Evolutionary conservation across 2,797 vertebrate species (phyloP).

Genomic region (Sorex maritimensis): DNA sequence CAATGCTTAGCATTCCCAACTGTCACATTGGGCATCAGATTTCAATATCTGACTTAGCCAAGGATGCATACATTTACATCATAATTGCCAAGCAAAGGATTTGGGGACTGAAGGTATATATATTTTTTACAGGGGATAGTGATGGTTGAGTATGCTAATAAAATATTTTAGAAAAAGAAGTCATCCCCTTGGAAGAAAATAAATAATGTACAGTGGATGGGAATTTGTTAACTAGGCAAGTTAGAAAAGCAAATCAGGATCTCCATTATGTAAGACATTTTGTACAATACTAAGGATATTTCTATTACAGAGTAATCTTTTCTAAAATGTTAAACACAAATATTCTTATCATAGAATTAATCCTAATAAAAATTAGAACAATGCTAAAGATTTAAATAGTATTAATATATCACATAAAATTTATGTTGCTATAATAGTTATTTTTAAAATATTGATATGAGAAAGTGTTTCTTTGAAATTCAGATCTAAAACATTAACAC

Average conservation of each 20-base stretch:
- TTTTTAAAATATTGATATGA: constrained; percentile 33
- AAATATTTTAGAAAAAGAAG: neutral
- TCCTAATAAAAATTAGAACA: constrained; percentile 15
- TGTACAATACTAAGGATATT: neutral
- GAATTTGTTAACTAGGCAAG: neutral
- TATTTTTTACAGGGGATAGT: neutral
- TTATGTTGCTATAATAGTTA: neutral
- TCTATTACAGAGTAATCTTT: neutral
- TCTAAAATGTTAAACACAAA: no score
- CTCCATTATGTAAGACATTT: neutral
- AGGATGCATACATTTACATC: neutral
- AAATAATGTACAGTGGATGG: neutral
- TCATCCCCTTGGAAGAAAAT: neutral
- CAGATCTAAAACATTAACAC: neutral
- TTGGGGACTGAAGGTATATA: constrained; percentile 3
- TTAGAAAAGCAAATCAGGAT: neutral
- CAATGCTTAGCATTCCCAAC: neutral
- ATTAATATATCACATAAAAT: neutral
- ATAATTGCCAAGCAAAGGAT: neutral
- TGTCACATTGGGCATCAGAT: neutral
- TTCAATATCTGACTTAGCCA: neutral
- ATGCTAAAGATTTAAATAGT: neutral
- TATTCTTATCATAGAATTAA: no score
- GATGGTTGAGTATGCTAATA: neutral
- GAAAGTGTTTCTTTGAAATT: neutral